phyloP scores from a whole-genome alignment of 2,113 vertebrate genomes.

The Xenotilapia flavipinnis region DNA sequence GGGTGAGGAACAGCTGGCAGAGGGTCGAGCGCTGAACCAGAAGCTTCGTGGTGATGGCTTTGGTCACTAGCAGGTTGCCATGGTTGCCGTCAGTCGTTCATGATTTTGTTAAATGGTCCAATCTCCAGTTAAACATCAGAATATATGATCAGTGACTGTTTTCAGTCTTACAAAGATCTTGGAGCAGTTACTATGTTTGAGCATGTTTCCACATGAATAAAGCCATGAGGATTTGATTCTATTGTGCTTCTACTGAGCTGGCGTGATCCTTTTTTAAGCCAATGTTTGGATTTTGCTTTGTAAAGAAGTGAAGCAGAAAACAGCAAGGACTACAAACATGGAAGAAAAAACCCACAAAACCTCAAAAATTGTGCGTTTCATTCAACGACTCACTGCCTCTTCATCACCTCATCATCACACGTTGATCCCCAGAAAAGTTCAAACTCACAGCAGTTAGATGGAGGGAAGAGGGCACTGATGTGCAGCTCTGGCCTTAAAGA shows the following conservation, averaged over 20 bases:
- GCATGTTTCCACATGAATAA: background rate
- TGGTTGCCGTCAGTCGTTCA: background rate
- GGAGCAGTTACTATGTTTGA: background rate
- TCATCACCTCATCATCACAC: background rate
- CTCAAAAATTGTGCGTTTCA: background rate
- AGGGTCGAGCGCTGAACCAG: background rate
- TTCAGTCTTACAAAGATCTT: background rate
- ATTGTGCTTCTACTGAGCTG: background rate
- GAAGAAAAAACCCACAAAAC: background rate
- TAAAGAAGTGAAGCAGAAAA: background rate
- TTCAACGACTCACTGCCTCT: background rate
- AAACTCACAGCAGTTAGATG: background rate
- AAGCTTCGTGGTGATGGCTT: fast-evolving
- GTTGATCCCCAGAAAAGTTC: background rate
- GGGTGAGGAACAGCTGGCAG: background rate
- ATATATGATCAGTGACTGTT: background rate
- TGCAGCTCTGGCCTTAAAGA: background rate
- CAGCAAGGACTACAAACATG: background rate
- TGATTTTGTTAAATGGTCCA: background rate
- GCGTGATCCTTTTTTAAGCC: fast-evolving
- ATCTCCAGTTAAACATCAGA: background rate
- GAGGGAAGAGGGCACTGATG: background rate
- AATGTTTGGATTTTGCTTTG: background rate
- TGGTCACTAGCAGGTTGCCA: background rate
- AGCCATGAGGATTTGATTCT: background rate